Evolutionary conservation across 2,888 invertebrate species (phyloP).

Genomic region (Epinotia ramella): DNA sequence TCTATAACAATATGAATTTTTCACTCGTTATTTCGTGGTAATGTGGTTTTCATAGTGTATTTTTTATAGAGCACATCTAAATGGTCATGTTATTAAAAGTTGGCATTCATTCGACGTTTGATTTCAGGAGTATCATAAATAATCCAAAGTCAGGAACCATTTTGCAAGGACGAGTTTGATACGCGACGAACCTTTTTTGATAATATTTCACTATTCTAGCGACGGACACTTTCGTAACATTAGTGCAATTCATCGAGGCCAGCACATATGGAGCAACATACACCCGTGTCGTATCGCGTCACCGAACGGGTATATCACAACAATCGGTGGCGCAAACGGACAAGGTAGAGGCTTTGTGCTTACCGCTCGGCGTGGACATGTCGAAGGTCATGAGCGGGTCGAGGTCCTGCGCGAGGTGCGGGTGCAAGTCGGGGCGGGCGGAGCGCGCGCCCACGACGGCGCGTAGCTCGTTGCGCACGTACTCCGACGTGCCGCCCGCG

Average conservation of each 20-base stretch:
- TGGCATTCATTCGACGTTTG: background rate
- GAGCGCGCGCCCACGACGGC: constrained; percentile 95
- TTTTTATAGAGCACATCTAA: too few relatives aligned
- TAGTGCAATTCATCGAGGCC: background rate
- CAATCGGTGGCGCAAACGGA: background rate
- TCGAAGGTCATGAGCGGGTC: constrained; percentile 90
- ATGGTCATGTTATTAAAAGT: too few relatives aligned
- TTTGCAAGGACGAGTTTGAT: background rate
- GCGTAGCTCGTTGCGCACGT: constrained; percentile 95
- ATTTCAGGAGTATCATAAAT: background rate
- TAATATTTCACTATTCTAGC: too few relatives aligned
- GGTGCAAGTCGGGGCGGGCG: constrained; percentile 78
- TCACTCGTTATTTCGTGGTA: too few relatives aligned
- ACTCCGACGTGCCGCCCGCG: constrained; percentile 91
- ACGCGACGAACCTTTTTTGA: background rate
- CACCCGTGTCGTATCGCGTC: background rate
- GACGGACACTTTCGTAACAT: too few relatives aligned
- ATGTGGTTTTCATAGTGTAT: too few relatives aligned
- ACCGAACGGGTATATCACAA: too few relatives aligned
- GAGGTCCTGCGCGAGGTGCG: constrained; percentile 86
- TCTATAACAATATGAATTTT: too few relatives aligned
- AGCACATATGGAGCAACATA: background rate
- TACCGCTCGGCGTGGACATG: constrained; percentile 86
- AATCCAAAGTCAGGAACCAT: background rate
- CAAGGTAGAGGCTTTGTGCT: constrained; percentile 48